These are phyloP conservation scores for Thymelicus lineola DNA, from an alignment of 2,888 invertebrate species.

Conservation along the genomic window DNA sequence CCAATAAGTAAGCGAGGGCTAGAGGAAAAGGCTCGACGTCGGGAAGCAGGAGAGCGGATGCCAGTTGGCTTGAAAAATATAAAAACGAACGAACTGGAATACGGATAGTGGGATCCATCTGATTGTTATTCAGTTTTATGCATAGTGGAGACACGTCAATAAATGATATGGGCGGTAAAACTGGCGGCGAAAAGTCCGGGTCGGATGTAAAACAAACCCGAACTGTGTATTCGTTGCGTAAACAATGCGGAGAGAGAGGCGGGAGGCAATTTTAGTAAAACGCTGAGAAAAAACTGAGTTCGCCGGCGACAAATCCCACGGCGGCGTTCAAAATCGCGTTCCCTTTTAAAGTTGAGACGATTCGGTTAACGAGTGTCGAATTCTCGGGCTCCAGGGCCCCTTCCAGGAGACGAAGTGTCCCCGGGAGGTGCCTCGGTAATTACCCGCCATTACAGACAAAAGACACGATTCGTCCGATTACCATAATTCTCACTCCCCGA, in stretches of 20 bases:
- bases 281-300: constrained; percentile 51
- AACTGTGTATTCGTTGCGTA: constrained; percentile 52
- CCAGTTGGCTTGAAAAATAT: constrained; percentile 78
- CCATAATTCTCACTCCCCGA: constrained; percentile 82
- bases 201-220: constrained; percentile 48
- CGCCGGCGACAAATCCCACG: constrained; percentile 61
- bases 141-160: constrained; percentile 61
- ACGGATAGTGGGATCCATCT: constrained; percentile 66
- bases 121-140: constrained; percentile 72
- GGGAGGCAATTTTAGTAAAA: constrained; percentile 60
- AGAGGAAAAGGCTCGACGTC: constrained; percentile 50
- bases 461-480: constrained; percentile 84
- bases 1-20: constrained; percentile 76
- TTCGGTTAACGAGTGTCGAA: constrained; percentile 84
- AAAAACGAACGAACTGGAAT: constrained; percentile 76
- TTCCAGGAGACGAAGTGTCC: constrained; percentile 72
- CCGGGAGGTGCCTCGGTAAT: constrained; percentile 81
- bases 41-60: constrained; percentile 53
- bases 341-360: constrained; percentile 84
- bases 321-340: constrained; percentile 78
- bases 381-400: constrained; percentile 72
- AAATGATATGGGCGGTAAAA: constrained; percentile 62
- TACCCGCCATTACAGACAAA: constrained; percentile 84
- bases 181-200: constrained; percentile 41
- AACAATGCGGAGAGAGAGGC: constrained; percentile 52